These are phyloP conservation scores for Diarsia mendica DNA, from an alignment of 2,888 invertebrate species.

Conservation along the genomic window DNA sequence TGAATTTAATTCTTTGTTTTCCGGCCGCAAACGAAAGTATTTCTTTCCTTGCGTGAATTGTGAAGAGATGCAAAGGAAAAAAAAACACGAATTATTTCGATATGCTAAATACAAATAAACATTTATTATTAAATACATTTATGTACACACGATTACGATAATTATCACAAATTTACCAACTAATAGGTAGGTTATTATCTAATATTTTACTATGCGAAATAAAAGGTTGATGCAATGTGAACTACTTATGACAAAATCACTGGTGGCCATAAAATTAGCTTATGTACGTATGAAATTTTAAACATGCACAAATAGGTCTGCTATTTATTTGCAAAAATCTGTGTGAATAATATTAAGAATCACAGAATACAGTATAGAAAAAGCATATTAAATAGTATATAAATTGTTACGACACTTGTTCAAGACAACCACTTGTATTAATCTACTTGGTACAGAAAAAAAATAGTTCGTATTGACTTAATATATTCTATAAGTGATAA, in stretches of 20 bases:
- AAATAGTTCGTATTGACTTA: background rate
- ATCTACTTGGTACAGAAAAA: slow-evolving; percentile 7
- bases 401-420: slow-evolving; percentile 9
- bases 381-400: background rate
- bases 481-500: slow-evolving; percentile 10
- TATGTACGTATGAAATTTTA: background rate
- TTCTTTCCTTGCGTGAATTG: background rate
- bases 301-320: slow-evolving; percentile 2
- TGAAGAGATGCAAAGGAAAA: slow-evolving; percentile 17
- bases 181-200: slow-evolving; percentile 65
- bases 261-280: slow-evolving; percentile 2
- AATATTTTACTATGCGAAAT: slow-evolving; percentile 54
- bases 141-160: slow-evolving; percentile 83
- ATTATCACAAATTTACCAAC: slow-evolving; percentile 84
- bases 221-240: slow-evolving; percentile 32
- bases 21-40: background rate
- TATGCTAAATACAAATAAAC: slow-evolving; percentile 85
- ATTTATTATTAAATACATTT: slow-evolving; percentile 82
- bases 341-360: background rate
- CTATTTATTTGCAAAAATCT: slow-evolving; percentile 16
- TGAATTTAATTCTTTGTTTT: background rate
- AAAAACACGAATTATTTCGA: slow-evolving; percentile 63
- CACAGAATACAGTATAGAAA: background rate
- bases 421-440: slow-evolving; percentile 1
- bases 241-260: slow-evolving; percentile 11